These are phyloP conservation scores for Drosophila triauraria DNA, from an alignment of 1,140 invertebrate species.

Conservation along the genomic window DNA sequence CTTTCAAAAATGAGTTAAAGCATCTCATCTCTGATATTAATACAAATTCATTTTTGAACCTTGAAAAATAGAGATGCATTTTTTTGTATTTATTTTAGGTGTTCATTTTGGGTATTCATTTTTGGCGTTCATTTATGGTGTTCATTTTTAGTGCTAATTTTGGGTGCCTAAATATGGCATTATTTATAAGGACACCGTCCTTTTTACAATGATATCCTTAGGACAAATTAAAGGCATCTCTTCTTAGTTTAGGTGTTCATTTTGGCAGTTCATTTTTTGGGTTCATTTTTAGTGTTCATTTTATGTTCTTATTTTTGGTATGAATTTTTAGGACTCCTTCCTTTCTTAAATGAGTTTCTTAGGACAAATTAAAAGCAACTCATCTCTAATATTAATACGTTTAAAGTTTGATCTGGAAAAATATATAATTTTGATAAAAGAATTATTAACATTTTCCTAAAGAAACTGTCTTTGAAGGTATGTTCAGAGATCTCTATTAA, in stretches of 20 bases:
- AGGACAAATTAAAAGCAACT: background rate
- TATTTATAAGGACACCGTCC: too few relatives aligned
- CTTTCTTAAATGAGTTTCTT: background rate
- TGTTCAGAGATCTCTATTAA: too few relatives aligned
- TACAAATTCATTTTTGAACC: too few relatives aligned
- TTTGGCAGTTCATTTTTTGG: too few relatives aligned
- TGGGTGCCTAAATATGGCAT: too few relatives aligned
- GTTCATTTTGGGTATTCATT: background rate
- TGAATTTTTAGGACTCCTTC: background rate
- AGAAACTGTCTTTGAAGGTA: too few relatives aligned
- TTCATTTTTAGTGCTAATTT: background rate
- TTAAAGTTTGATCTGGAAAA: accelerated
- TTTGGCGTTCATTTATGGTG: background rate
- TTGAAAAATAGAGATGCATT: too few relatives aligned
- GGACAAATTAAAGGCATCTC: background rate
- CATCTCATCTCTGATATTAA: background rate
- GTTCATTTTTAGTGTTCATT: too few relatives aligned
- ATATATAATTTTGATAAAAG: background rate
- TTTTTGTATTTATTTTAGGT: background rate
- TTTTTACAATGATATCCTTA: too few relatives aligned
- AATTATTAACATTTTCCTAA: too few relatives aligned
- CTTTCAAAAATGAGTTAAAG: background rate
- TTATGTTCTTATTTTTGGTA: background rate
- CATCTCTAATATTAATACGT: background rate
- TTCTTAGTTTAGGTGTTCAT: too few relatives aligned